Evolutionary conservation across 2,797 vertebrate genomes (phyloP), one percentile per base, ranked within the genome.

Genomic region (Tragelaphus oryx): DNA sequence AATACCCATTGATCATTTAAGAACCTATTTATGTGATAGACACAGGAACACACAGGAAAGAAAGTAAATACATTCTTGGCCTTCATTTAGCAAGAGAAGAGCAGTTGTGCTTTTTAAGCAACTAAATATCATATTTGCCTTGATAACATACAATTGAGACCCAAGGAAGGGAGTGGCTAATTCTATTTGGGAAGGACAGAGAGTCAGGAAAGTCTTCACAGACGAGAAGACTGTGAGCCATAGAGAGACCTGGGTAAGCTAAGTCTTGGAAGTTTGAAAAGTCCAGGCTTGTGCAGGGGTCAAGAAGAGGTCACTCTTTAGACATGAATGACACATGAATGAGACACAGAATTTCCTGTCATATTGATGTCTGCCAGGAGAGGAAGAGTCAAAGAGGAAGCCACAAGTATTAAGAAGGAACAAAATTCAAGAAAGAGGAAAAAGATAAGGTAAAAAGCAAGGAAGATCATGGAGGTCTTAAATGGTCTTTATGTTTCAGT

Each of bases 311-410:
- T 84, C 30, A 81, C 68, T 62, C 4, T 24, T 6, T 48, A 88
- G 30, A 57, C 26, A 5, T 26, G 80, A 78, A 89, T 78, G 57
- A 94, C 79, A 41, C 9, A 26, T 37, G 3, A 33, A 71, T 50
- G 48, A 81, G 76, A 71, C 33, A 55, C 68, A 81, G 37, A 71
- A 41, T 57, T 87, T 87, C 33, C 80, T 78, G 41, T 18, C 8
- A 52, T 18, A 62, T 12, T 54, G 17, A 79, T 48, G 33, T 89
- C 60, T 85, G 90, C 30, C 75, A 12, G 12, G 20, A 93, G 17
- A 93, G 20, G 7, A 92, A 93, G 92, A 57, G 44, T 78, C 91
- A 59, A 57, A 62, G 50, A 94, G 24, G 54, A 88, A 91, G 71
- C 24, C 52, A 80, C 20, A 78, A 75, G 24, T 57, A 87, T 85